Percentiles rank a stretch among this genome's conserved stretches.
Evolutionary conservation across 2,113 vertebrate species (phyloP).

Genomic region (Labrus mixtus): DNA sequence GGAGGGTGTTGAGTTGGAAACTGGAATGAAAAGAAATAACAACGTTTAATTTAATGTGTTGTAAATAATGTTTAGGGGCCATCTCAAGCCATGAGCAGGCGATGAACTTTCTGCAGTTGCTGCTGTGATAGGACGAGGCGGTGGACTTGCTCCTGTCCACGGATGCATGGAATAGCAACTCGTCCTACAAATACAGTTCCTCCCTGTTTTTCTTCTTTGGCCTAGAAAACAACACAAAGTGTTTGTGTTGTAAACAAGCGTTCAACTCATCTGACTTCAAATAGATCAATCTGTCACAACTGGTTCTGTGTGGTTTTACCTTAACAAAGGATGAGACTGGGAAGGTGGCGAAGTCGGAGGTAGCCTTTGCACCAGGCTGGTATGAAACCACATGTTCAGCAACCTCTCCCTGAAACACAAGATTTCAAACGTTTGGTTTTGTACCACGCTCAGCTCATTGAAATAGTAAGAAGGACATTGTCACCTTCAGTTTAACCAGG

Average conservation of each 20-base stretch:
- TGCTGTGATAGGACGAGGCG: conserved; percentile 88
- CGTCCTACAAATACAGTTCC: conserved; percentile 86
- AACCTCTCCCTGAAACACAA: conserved; percentile 87
- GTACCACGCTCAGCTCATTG: no score
- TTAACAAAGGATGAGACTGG: conserved; percentile 90
- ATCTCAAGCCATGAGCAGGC: conserved; percentile 84
- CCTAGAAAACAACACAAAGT: conserved; percentile 73
- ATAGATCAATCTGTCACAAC: no score
- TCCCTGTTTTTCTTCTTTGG: conserved; percentile 85
- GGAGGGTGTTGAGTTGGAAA: conserved; percentile 13
- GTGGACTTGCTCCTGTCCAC: conserved; percentile 89
- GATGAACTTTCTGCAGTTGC: conserved; percentile 88
- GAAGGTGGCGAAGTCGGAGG: conserved; percentile 90
- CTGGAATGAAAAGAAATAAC: conserved; percentile 12
- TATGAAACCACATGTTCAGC: conserved; percentile 87
- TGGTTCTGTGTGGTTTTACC: conserved; percentile 72
- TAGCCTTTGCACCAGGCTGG: conserved; percentile 86
- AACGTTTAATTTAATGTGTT: conserved; percentile 1
- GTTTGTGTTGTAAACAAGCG: not conserved
- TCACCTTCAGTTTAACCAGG: conserved; percentile 90
- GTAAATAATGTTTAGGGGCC: not conserved
- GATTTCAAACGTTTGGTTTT: not conserved
- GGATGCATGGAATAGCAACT: conserved; percentile 88
- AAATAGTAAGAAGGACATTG: not conserved
- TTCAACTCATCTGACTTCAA: not conserved